Percentiles rank a stretch among this genome's conserved stretches.
Evolutionary conservation across 2,888 invertebrate species (phyloP).

Genomic region (Synergus itoensis): DNA sequence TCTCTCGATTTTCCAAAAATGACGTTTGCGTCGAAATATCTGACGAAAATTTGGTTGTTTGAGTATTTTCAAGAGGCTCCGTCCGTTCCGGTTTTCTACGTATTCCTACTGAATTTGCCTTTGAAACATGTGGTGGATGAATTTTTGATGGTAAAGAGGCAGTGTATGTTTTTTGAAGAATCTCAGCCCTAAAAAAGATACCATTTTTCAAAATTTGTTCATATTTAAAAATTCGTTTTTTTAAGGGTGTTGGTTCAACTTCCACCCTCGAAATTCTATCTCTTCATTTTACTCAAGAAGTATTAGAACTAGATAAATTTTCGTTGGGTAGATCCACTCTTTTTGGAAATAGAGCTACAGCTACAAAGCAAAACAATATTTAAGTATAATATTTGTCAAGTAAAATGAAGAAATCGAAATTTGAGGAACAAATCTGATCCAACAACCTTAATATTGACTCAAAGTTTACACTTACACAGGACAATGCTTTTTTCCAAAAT

Average conservation of each 20-base stretch:
- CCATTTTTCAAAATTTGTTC: background rate
- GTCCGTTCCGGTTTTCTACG: background rate
- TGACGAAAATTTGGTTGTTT: background rate
- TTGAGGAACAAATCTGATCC: too few species aligned
- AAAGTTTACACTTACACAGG: background rate
- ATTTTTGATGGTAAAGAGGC: background rate
- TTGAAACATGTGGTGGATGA: background rate
- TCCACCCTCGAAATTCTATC: too few species aligned
- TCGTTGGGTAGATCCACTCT: too few species aligned
- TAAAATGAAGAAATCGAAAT: too few species aligned
- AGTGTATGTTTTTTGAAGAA: background rate
- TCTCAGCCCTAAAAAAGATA: background rate
- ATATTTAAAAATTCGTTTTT: background rate
- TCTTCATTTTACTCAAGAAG: too few species aligned
- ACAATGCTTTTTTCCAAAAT: background rate
- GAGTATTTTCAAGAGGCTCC: background rate
- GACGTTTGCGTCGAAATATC: background rate
- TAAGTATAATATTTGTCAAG: too few species aligned
- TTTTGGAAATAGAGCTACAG: too few species aligned
- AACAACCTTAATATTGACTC: background rate
- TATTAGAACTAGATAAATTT: too few species aligned
- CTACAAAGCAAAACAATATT: too few species aligned
- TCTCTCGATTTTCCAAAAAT: background rate
- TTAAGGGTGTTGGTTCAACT: background rate
- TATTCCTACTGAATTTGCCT: background rate